phyloP scores from a whole-genome alignment of 2,888 invertebrate genomes.

The Philereme vetulata region DNA sequence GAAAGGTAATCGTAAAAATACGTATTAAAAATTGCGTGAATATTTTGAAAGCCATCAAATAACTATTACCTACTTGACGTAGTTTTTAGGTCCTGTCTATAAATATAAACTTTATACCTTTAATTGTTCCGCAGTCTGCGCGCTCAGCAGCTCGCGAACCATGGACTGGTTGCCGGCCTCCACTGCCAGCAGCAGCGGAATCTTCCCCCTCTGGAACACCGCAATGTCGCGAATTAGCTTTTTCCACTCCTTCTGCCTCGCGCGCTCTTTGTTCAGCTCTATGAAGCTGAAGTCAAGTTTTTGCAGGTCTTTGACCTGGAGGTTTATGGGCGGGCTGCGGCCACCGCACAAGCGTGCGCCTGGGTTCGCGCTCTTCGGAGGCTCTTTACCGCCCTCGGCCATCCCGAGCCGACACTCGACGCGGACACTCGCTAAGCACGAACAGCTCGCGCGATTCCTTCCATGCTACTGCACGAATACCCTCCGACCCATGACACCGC shows the following conservation, averaged over 20 bases:
- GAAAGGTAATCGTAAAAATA: conserved; percentile 26
- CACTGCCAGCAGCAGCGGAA: conserved; percentile 96
- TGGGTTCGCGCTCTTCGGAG: conserved; percentile 61
- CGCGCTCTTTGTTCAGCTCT: conserved; percentile 80
- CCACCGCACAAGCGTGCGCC: conserved; percentile 52
- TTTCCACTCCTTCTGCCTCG: conserved; percentile 81
- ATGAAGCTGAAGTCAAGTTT: conserved; percentile 79
- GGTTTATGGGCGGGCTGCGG: conserved; percentile 64
- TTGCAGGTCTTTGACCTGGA: conserved; percentile 68
- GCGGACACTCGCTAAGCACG: conserved; percentile 57
- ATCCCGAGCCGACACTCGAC: conserved; percentile 54
- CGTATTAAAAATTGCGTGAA: conserved; percentile 12
- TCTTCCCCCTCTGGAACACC: conserved; percentile 93
- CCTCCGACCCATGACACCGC: conserved; percentile 68
- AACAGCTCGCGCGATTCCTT: conserved; percentile 65
- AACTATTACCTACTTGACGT: conserved; percentile 6
- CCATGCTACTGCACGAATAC: conserved; percentile 68
- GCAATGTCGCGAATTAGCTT: conserved; percentile 83
- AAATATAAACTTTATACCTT: conserved; percentile 75
- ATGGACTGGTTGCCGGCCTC: conserved; percentile 98
- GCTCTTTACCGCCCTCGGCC: conserved; percentile 60
- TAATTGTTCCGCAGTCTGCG: conserved; percentile 94
- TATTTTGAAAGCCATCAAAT: conserved; percentile 17
- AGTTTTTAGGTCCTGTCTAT: conserved; percentile 2
- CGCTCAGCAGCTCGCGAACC: conserved; percentile 95